phyloP scores from a whole-genome alignment of 2,113 vertebrate genomes.

The Hippolais icterina region DNA sequence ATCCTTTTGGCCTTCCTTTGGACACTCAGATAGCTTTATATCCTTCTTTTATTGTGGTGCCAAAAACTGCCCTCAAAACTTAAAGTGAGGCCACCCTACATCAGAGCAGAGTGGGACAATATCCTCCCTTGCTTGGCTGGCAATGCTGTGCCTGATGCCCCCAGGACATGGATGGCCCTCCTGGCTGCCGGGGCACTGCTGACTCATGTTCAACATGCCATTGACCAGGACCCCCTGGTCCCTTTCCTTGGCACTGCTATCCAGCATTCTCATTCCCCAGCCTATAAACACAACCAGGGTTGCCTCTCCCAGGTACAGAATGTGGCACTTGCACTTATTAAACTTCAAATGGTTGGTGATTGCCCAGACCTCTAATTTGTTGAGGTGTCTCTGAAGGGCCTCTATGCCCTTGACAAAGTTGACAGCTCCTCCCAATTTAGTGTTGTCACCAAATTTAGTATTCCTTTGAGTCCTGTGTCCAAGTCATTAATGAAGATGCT shows the following conservation, averaged over 20 bases:
- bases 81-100: fast-evolving
- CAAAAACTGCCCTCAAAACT: neutral
- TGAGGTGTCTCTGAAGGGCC: fast-evolving
- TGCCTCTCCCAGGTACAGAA: neutral
- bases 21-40: neutral
- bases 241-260: fast-evolving
- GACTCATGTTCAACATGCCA: neutral
- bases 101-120: fast-evolving
- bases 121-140: fast-evolving
- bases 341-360: neutral
- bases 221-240: fast-evolving
- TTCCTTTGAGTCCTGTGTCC: neutral
- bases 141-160: fast-evolving
- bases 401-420: neutral
- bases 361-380: neutral
- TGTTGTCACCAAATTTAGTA: neutral
- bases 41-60: neutral
- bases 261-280: neutral
- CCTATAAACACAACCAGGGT: neutral
- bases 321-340: neutral
- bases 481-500: neutral
- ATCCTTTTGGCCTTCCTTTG: neutral
- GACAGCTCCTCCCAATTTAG: neutral
- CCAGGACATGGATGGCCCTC: fast-evolving
- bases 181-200: neutral